These are phyloP conservation scores for Notarius lentiginosus DNA, from an alignment of 2,113 vertebrate species.

Conservation along the genomic window DNA sequence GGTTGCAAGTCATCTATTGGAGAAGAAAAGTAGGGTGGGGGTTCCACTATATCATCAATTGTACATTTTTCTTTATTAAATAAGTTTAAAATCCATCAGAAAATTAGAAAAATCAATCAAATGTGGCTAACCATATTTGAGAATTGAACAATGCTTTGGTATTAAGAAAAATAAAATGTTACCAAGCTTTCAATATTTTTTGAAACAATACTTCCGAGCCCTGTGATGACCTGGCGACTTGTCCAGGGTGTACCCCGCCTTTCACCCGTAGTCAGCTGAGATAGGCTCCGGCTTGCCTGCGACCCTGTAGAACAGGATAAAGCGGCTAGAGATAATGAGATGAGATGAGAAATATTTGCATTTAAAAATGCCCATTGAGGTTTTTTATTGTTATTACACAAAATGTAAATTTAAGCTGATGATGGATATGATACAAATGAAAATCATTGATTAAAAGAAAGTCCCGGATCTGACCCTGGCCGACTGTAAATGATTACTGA, in stretches of 20 bases:
- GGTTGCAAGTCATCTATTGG: too few species aligned
- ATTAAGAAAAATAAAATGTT: neutral
- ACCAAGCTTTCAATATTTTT: neutral
- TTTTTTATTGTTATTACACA: neutral
- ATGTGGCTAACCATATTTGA: neutral
- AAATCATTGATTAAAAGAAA: neutral
- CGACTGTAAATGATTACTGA: neutral
- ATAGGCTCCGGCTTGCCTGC: too few species aligned
- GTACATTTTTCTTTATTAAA: too few species aligned
- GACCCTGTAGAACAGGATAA: too few species aligned
- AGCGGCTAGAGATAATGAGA: too few species aligned
- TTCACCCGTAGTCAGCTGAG: too few species aligned
- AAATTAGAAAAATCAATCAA: too few species aligned
- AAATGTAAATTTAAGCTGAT: neutral
- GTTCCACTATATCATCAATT: too few species aligned
- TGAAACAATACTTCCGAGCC: neutral
- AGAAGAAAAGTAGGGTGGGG: too few species aligned
- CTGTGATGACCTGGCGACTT: too few species aligned
- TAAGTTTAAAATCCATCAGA: too few species aligned
- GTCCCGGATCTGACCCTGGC: neutral
- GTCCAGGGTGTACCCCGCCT: too few species aligned
- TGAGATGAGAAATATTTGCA: neutral
- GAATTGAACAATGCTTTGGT: neutral
- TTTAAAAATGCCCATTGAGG: neutral
- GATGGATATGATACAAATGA: neutral